phyloP scores from a whole-genome alignment of 2,113 vertebrate species.

The Saccopteryx leptura region DNA sequence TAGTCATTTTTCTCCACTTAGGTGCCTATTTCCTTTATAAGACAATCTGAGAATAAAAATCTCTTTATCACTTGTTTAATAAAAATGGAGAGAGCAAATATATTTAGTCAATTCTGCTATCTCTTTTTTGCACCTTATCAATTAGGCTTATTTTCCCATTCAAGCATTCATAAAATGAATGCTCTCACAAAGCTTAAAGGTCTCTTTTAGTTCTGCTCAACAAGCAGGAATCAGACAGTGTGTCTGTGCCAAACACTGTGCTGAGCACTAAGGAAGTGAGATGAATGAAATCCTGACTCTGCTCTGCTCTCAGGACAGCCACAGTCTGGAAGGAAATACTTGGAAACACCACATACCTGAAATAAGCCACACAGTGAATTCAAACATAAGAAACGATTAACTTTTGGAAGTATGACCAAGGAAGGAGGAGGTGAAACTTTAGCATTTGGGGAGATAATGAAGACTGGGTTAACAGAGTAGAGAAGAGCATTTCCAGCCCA shows the following conservation, averaged over 20 bases:
- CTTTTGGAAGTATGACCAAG: background rate
- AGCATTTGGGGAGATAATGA: background rate
- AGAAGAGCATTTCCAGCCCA: background rate
- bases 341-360: background rate
- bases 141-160: background rate
- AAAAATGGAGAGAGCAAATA: background rate
- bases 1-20: background rate
- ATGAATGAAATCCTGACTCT: background rate
- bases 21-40: background rate
- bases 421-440: background rate
- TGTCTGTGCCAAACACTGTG: background rate
- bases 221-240: background rate
- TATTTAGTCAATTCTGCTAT: background rate
- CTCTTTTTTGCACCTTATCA: background rate
- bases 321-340: background rate
- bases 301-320: background rate
- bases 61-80: constrained; percentile 26
- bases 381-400: background rate
- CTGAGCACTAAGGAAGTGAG: background rate
- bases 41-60: background rate
- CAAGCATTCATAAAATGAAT: background rate
- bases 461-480: background rate
- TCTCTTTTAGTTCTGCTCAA: background rate
- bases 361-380: background rate
- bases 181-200: background rate